Evolutionary conservation across 2,888 invertebrate species (phyloP).

Genomic region (Coenonympha arcania): DNA sequence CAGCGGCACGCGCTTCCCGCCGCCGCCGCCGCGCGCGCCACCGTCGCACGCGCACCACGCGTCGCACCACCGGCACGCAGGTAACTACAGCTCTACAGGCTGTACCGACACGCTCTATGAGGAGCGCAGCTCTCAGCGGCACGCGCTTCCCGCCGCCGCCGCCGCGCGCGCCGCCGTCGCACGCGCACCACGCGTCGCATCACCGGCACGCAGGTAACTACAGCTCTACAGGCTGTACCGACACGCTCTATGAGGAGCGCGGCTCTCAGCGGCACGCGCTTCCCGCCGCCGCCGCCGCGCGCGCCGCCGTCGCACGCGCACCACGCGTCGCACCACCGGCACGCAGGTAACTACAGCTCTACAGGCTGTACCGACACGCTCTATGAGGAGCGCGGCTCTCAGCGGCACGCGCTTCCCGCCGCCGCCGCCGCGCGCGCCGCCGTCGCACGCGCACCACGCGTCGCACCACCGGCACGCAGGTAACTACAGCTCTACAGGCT

Average conservation of each 20-base stretch:
- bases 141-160: constrained; percentile 89
- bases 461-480: constrained; percentile 15
- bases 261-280: constrained; percentile 88
- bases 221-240: no score
- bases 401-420: constrained; percentile 89
- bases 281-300: constrained; percentile 81
- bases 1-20: constrained; percentile 89
- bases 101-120: no score
- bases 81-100: constrained; percentile 4
- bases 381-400: constrained; percentile 87
- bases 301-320: constrained; percentile 34
- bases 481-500: constrained; percentile 1
- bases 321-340: constrained; percentile 15
- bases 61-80: constrained; percentile 15
- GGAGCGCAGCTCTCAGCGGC: constrained; percentile 84
- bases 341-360: constrained; percentile 11
- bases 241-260: no score
- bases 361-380: no score
- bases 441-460: constrained; percentile 26
- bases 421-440: constrained; percentile 67
- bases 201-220: constrained; percentile 17
- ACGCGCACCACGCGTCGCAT: constrained; percentile 20
- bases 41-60: constrained; percentile 29
- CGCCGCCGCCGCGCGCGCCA: constrained; percentile 66
- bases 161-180: constrained; percentile 42